Evolutionary conservation across 2,113 vertebrate species (phyloP), one percentile per base, ranked within the genome.

Genomic region (Erythrolamprus reginae): DNA sequence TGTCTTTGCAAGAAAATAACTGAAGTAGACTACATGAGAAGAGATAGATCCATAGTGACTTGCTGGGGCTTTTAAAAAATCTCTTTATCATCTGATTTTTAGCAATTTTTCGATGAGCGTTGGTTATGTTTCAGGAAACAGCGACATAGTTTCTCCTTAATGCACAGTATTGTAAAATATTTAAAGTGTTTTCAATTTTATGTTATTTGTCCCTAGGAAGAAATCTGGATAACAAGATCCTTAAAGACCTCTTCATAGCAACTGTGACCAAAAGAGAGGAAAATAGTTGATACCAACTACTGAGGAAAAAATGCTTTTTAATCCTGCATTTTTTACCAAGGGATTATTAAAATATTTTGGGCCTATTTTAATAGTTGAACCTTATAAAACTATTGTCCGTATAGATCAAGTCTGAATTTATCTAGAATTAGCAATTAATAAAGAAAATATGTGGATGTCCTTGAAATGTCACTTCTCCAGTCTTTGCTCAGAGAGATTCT

Each of bases 221-320:
- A 85, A 98, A 99, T 94, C 95, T 99, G 97, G 98, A 99, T 96
- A 98, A 97, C 90, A 97, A 98, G 13, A 95, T 97, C 88, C 97
- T 99, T 91, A 96, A 96, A 95, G 96, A 98, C 82, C 95, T 96
- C n/a, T 99, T 99, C 93, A 93, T 97, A 88, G 94, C 97, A 47
- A 95, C 96, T 61, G 96, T 98, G 92, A 93, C 53, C 61, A 94
- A 92, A 91, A 95, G 93, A 82, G 91, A 3, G 88, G 93, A 84
- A 94, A 95, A 88, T 42, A 10, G 83, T 85, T 94, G 93, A 96
- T 92, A 87, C 2, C 21, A 56, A 58, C 61, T 84, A 88, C 33
- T 50, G 89, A 89, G 93, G 93, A 94, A 92, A 92, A 85, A 28
- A 89, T 38, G 88, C 0, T 89, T 65, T 21, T 12, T 93, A 92